phyloP scores from a whole-genome alignment of 2,888 invertebrate genomes.

The Tetragnatha montana region DNA sequence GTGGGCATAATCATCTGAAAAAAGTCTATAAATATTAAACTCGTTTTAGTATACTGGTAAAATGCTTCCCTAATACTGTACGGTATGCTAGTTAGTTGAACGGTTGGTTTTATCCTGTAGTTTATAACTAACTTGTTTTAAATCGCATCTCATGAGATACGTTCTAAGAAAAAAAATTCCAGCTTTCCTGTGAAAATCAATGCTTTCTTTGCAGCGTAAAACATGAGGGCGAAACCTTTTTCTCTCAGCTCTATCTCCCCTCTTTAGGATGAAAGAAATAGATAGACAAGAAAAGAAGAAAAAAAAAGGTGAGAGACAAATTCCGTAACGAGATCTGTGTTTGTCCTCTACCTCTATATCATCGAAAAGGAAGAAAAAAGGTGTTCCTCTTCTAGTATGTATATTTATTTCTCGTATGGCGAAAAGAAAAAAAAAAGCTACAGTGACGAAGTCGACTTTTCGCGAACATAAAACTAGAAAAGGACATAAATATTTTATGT shows the following conservation, averaged over 20 bases:
- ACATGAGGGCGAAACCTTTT: constrained; percentile 13
- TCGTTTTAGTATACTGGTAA: no score
- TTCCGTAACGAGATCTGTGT: constrained; percentile 51
- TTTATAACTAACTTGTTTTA: no score
- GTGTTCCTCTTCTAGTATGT: background rate
- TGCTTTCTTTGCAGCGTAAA: constrained; percentile 5
- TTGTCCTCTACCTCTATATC: constrained; percentile 36
- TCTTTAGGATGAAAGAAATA: background rate
- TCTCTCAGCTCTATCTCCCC: background rate
- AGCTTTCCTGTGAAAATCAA: background rate
- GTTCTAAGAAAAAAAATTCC: background rate
- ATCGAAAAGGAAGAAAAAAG: constrained; percentile 9
- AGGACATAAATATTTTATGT: background rate
- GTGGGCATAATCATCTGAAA: no score
- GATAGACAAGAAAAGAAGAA: constrained; percentile 22
- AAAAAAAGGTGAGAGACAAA: constrained; percentile 51
- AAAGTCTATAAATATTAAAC: no score
- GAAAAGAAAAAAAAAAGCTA: background rate
- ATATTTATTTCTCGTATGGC: background rate
- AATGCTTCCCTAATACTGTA: no score
- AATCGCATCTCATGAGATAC: no score
- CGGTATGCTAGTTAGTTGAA: no score
- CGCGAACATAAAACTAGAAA: background rate
- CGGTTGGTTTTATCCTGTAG: no score
- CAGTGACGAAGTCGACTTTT: background rate